Conservation (phyloP, 2,888 invertebrate genomes). For the Poecilobothrus nobilitatus region DNA sequence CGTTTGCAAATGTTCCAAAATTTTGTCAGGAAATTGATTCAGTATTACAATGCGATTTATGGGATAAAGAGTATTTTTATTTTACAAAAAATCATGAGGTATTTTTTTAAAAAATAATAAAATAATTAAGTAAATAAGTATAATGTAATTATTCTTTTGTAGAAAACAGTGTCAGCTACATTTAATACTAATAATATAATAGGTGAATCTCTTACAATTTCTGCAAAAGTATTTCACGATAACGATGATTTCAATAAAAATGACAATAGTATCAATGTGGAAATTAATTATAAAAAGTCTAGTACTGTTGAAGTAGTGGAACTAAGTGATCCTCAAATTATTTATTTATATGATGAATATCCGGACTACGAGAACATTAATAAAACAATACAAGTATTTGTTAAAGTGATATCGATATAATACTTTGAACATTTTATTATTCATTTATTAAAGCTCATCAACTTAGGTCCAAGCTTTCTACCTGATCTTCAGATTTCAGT, state of each 20-base stretch:
- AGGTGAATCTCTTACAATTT: not conserved
- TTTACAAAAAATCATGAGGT: not conserved
- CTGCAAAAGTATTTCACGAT: not conserved
- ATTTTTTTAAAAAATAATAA: not conserved
- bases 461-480: not conserved
- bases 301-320: not conserved
- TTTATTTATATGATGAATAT: not conserved
- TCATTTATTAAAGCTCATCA: not conserved
- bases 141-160: not conserved
- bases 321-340: not conserved
- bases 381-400: not conserved
- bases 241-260: not conserved
- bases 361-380: not conserved
- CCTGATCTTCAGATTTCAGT: not conserved
- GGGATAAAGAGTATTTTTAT: not conserved
- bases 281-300: not conserved
- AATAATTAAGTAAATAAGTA: not conserved
- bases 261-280: not conserved
- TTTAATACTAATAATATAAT: not conserved
- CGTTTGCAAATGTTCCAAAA: conserved; percentile 25
- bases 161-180: not conserved
- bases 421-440: too few species aligned
- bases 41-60: conserved; percentile 22
- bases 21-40: conserved; percentile 23
- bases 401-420: too few species aligned